Conservation (phyloP, 1,140 invertebrate genomes). For the Caenorhabditis inopinata region DNA sequence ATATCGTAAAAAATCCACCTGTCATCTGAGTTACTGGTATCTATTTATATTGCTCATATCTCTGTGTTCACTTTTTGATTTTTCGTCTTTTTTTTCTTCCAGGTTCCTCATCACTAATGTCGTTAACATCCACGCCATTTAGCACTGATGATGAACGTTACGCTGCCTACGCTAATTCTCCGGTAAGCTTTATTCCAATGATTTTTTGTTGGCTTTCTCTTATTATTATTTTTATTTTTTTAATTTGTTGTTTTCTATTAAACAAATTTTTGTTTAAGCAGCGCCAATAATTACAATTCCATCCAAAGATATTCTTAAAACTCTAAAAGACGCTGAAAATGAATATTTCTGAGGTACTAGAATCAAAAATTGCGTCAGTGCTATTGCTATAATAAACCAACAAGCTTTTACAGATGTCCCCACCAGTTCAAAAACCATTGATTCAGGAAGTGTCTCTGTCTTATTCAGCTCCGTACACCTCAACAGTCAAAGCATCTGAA, state of each 20-base stretch:
- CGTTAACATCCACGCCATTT: conserved; percentile 19
- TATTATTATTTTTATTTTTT: too few species aligned
- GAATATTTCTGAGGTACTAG: too few species aligned
- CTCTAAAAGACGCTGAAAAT: too few species aligned
- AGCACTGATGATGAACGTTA: conserved; percentile 17
- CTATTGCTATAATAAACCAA: too few species aligned
- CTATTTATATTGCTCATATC: background rate
- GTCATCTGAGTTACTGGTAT: background rate
- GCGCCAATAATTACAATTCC: too few species aligned
- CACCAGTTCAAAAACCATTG: background rate
- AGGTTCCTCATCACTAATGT: conserved; percentile 12
- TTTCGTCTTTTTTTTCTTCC: background rate
- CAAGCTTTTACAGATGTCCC: background rate
- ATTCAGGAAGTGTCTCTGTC: background rate
- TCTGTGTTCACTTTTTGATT: background rate
- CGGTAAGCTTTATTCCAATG: background rate
- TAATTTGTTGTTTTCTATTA: too few species aligned
- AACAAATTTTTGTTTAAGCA: too few species aligned
- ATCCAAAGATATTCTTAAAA: too few species aligned
- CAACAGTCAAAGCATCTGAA: background rate
- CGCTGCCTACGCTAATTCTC: background rate
- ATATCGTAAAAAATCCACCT: too few species aligned
- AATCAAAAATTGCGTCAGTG: too few species aligned
- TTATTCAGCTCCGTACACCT: background rate
- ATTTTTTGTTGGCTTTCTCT: too few species aligned